These are phyloP conservation scores for Gymnothorax javanicus DNA, from an alignment of 2,797 vertebrate species.

Conservation along the genomic window DNA sequence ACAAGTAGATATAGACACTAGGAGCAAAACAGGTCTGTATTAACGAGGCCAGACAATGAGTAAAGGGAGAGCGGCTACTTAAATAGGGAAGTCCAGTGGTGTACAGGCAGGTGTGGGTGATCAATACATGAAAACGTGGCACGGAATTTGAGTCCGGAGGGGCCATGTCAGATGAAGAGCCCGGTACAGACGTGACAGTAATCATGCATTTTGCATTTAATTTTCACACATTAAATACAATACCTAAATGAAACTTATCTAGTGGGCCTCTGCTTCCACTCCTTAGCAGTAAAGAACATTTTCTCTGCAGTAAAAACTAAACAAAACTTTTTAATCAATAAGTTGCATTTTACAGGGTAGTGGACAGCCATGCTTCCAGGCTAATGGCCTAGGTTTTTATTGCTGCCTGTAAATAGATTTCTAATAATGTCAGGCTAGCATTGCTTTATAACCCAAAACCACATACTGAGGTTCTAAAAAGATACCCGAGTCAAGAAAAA, in stretches of 20 bases:
- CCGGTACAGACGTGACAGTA: neutral
- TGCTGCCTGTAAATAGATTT: slow-evolving; percentile 2
- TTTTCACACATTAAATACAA: neutral
- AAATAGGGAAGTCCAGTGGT: too few species aligned
- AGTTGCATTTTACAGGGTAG: neutral
- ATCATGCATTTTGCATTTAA: neutral
- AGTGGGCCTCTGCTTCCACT: neutral
- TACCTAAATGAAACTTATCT: neutral
- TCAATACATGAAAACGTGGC: too few species aligned
- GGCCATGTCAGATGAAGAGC: too few species aligned
- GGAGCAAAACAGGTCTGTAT: too few species aligned
- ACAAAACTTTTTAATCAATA: neutral
- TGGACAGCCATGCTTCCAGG: neutral
- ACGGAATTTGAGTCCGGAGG: too few species aligned
- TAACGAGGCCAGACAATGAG: too few species aligned
- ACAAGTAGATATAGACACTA: too few species aligned
- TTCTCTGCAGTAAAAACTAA: neutral
- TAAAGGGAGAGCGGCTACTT: too few species aligned
- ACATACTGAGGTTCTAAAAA: neutral
- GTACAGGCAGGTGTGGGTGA: too few species aligned
- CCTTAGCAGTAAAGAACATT: neutral
- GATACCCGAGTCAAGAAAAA: neutral
- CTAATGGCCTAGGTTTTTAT: neutral
- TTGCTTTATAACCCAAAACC: neutral
- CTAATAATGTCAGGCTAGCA: slow-evolving; percentile 13